Conservation (phyloP, 2,797 vertebrate genomes). For the Chaenodraco wilsoni region DNA sequence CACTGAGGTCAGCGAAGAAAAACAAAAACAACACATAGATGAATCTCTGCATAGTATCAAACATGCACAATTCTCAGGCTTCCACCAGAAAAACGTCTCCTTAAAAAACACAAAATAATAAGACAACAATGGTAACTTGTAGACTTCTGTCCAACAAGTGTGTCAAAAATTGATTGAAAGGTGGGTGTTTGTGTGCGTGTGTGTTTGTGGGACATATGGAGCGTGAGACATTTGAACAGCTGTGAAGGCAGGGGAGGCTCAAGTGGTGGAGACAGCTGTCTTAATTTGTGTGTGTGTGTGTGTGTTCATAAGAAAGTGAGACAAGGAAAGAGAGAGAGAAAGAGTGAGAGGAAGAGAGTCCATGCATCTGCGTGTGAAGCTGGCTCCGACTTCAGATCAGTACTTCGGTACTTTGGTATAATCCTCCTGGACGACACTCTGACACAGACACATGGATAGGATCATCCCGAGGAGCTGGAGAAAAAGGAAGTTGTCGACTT, state of each 20-base stretch:
- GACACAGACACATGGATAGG: conserved; percentile 93
- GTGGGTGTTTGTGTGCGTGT: conserved; percentile 32
- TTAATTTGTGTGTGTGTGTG: conserved; percentile 26
- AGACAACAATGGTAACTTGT: conserved; percentile 40
- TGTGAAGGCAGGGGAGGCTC: conserved; percentile 53
- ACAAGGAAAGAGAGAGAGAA: conserved; percentile 16
- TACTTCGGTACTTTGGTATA: conserved; percentile 98
- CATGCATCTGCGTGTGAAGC: conserved; percentile 58
- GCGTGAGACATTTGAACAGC: conserved; percentile 60
- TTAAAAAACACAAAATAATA: conserved; percentile 27
- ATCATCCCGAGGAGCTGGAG: conserved; percentile 93
- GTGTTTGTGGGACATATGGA: conserved; percentile 22
- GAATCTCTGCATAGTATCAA: conserved; percentile 41
- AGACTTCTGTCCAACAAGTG: conserved; percentile 36
- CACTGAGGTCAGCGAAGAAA: conserved; percentile 51
- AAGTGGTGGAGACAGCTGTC: conserved; percentile 60
- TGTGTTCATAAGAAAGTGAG: conserved; percentile 37
- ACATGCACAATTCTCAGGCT: conserved; percentile 23
- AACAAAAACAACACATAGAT: conserved; percentile 32
- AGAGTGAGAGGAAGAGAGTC: conserved; percentile 20
- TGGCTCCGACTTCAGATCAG: conserved; percentile 77
- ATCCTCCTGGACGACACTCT: conserved; percentile 92
- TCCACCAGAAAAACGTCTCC: conserved; percentile 25
- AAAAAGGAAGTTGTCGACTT: conserved; percentile 33
- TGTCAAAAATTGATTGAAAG: conserved; percentile 40